Evolutionary conservation across 2,113 vertebrate genomes (phyloP).

Genomic region (Bubalus kerabau): DNA sequence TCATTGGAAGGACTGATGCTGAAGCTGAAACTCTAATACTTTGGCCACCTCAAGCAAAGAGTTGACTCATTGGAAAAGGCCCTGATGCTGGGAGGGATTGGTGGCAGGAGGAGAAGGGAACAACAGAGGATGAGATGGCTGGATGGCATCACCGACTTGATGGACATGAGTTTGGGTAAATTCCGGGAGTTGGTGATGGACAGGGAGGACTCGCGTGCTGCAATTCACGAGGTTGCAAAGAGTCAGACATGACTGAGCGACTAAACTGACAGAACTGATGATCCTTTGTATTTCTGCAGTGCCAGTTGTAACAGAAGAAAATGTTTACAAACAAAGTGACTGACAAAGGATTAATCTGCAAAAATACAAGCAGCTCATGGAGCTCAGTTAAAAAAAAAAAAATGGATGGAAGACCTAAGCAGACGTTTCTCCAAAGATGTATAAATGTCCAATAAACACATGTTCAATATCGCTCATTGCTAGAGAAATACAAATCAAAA

Average conservation of each 20-base stretch:
- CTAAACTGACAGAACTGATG: too few species aligned
- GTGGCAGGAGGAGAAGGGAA: too few species aligned
- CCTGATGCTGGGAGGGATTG: too few species aligned
- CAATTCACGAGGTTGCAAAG: accelerated
- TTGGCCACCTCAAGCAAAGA: too few species aligned
- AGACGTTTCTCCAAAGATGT: not conserved
- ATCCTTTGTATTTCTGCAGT: not conserved
- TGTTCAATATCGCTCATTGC: not conserved
- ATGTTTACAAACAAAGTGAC: not conserved
- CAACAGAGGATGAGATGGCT: too few species aligned
- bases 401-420: too few species aligned
- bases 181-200: too few species aligned
- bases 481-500: not conserved
- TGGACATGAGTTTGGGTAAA: too few species aligned
- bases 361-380: not conserved
- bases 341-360: not conserved
- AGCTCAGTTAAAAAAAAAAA: not conserved
- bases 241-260: accelerated
- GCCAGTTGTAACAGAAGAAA: not conserved
- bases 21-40: too few species aligned
- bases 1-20: too few species aligned
- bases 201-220: accelerated
- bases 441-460: not conserved
- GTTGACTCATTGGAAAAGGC: too few species aligned
- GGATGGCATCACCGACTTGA: too few species aligned